These are phyloP conservation scores for Palaemon carinicauda DNA, from an alignment of 1,140 invertebrate genomes.

Conservation along the genomic window DNA sequence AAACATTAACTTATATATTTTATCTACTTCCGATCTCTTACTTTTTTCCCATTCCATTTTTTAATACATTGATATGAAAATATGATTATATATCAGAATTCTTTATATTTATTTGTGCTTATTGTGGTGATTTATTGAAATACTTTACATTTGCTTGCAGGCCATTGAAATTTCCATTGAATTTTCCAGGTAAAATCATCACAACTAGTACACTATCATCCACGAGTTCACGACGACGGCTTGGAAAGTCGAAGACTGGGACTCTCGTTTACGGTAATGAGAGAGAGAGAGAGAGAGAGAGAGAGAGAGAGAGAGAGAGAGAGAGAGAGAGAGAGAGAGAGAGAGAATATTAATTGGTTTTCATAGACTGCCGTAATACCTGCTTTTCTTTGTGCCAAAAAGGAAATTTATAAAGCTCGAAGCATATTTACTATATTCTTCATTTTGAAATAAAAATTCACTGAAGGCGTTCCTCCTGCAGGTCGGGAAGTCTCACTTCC, in stretches of 20 bases:
- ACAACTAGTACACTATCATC: conserved; percentile 13
- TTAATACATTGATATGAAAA: no score
- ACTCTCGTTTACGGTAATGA: conserved; percentile 15
- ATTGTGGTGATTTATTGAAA: neutral
- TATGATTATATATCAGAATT: neutral
- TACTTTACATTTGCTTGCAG: neutral
- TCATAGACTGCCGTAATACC: no score
- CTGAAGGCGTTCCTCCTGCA: neutral
- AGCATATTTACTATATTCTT: neutral
- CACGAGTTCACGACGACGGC: neutral
- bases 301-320: no score
- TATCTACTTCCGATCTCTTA: no score
- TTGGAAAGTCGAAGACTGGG: conserved; percentile 17
- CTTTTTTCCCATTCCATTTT: no score
- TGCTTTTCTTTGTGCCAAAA: no score
- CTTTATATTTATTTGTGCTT: neutral
- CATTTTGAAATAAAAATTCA: neutral
- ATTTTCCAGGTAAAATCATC: neutral
- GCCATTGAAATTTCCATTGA: no score
- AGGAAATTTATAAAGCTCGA: no score
- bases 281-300: no score
- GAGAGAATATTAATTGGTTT: no score
- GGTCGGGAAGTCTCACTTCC: conserved; percentile 32
- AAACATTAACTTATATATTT: no score
- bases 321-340: no score